phyloP scores from a whole-genome alignment of 2,113 vertebrate genomes.

The Casuarius casuarius region DNA sequence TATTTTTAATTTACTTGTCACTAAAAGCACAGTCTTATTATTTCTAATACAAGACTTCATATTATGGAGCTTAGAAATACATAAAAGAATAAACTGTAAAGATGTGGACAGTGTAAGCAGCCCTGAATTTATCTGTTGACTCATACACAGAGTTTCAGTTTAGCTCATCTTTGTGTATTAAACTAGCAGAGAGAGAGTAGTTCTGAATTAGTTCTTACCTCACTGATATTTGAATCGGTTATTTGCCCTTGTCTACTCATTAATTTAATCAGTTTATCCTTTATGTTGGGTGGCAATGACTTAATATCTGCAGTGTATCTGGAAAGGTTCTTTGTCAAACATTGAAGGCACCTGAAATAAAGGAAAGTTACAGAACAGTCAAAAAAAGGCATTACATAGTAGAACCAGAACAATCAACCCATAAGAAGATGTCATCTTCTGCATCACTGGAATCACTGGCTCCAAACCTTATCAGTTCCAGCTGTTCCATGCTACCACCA shows the following conservation, averaged over 20 bases:
- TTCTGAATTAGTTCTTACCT: slow-evolving; percentile 76
- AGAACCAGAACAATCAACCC: background rate
- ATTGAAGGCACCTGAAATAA: slow-evolving; percentile 78
- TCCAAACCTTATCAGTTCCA: background rate
- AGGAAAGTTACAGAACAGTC: slow-evolving; percentile 8
- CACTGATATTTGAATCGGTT: slow-evolving; percentile 85
- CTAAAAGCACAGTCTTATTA: background rate
- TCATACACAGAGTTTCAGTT: background rate
- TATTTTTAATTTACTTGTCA: background rate
- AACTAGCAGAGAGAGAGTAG: background rate
- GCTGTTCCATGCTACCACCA: background rate
- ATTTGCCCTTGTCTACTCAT: slow-evolving; percentile 82
- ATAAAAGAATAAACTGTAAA: background rate
- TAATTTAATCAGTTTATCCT: slow-evolving; percentile 85
- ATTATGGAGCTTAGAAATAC: background rate
- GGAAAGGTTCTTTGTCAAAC: slow-evolving; percentile 78
- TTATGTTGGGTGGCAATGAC: slow-evolving; percentile 81
- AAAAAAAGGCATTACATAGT: background rate
- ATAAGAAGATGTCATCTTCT: background rate
- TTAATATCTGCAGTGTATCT: slow-evolving; percentile 80
- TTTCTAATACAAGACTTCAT: background rate
- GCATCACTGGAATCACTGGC: background rate
- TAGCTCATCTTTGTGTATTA: background rate
- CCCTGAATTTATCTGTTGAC: background rate
- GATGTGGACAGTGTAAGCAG: background rate